Evolutionary conservation across 2,888 invertebrate species (phyloP).

Genomic region (Quadroppia sp.): DNA sequence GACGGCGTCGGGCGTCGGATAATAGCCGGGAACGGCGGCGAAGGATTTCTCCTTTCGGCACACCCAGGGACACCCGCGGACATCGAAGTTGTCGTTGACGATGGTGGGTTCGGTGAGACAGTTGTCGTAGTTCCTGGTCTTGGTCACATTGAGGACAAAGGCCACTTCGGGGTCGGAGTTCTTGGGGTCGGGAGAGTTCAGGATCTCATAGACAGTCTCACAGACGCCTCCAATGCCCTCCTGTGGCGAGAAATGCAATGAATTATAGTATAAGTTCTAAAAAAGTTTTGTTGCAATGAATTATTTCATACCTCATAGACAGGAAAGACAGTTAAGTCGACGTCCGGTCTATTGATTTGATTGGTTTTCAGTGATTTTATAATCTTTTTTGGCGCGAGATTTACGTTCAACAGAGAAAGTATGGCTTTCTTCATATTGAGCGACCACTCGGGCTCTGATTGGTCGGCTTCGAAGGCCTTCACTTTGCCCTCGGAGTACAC

Average conservation of each 20-base stretch:
- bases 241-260: neutral
- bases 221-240: constrained; percentile 48
- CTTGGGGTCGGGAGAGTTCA: constrained; percentile 43
- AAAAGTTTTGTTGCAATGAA: neutral
- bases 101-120: constrained; percentile 49
- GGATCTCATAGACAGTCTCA: constrained; percentile 48
- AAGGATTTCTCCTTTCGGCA: constrained; percentile 36
- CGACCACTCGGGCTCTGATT: constrained; percentile 52
- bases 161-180: constrained; percentile 11
- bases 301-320: constrained; percentile 36
- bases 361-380: constrained; percentile 27
- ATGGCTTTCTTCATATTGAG: constrained; percentile 54
- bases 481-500: constrained; percentile 47
- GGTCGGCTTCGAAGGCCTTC: constrained; percentile 50
- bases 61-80: constrained; percentile 39
- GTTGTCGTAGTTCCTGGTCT: constrained; percentile 48
- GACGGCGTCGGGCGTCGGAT: constrained; percentile 42
- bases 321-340: constrained; percentile 28
- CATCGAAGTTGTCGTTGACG: constrained; percentile 47
- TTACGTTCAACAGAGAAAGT: constrained; percentile 51
- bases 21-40: constrained; percentile 41
- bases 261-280: neutral
- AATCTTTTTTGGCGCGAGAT: constrained; percentile 49
- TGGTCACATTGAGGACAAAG: constrained; percentile 48
- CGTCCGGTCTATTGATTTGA: neutral